Evolutionary conservation across 2,888 invertebrate species (phyloP).

Genomic region (Drosophila borealis): DNA sequence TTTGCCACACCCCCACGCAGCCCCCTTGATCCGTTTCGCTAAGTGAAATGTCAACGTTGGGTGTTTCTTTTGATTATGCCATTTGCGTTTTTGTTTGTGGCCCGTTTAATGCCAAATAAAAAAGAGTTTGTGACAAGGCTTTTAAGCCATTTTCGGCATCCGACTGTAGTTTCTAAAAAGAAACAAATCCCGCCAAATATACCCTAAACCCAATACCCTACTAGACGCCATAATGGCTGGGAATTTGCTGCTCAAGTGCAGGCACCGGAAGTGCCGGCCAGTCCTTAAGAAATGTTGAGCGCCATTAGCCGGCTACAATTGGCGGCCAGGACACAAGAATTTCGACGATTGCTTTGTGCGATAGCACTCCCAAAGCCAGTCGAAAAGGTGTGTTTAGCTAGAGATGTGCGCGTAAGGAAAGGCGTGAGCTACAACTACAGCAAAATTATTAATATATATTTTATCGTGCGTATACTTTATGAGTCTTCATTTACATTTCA

Average conservation of each 20-base stretch:
- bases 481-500: too few relatives aligned
- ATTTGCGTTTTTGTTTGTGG: constrained; percentile 49
- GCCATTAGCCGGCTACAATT: constrained; percentile 54
- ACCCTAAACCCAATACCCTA: constrained; percentile 17
- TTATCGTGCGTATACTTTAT: too few relatives aligned
- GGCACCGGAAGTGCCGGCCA: constrained; percentile 35
- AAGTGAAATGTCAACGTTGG: constrained; percentile 73
- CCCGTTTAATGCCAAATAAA: constrained; percentile 29
- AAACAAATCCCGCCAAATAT: constrained; percentile 37
- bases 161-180: constrained; percentile 44
- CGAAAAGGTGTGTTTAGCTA: constrained; percentile 6
- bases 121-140: constrained; percentile 63
- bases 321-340: constrained; percentile 33
- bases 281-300: constrained; percentile 44
- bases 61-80: constrained; percentile 59
- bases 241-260: constrained; percentile 24
- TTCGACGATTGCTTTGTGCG: constrained; percentile 26
- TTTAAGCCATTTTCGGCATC: constrained; percentile 55
- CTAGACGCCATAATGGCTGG: constrained; percentile 23
- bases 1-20: neutral
- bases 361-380: constrained; percentile 9
- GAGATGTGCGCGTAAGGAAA: constrained; percentile 27
- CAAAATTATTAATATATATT: too few relatives aligned
- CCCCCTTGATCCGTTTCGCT: constrained; percentile 17
- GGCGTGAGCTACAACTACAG: neutral